These are phyloP conservation scores for Aethes cnicana DNA, from an alignment of 2,888 invertebrate species.

Conservation along the genomic window DNA sequence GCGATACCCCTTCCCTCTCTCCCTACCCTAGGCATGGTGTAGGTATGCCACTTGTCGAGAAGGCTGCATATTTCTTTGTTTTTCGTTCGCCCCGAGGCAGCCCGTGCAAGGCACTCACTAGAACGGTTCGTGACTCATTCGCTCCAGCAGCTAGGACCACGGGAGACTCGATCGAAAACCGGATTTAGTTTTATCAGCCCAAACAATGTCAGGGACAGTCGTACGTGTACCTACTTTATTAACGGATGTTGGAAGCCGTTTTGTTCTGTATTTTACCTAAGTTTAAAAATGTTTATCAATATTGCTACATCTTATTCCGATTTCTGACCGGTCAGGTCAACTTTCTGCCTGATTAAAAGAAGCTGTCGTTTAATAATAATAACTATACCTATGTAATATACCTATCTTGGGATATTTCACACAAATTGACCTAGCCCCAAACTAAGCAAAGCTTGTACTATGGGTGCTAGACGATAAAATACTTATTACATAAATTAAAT, in stretches of 20 bases:
- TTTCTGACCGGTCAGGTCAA: too few relatives aligned
- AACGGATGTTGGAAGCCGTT: not conserved
- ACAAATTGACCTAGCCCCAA: too few relatives aligned
- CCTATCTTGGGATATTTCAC: too few relatives aligned
- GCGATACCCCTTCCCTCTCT: not conserved
- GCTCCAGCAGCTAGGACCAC: slow-evolving; percentile 1
- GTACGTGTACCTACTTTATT: slow-evolving; percentile 5
- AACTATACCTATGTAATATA: too few relatives aligned
- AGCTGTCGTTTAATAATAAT: too few relatives aligned
- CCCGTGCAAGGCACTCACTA: slow-evolving; percentile 24
- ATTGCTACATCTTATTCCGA: too few relatives aligned
- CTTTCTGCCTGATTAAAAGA: too few relatives aligned
- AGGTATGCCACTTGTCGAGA: not conserved
- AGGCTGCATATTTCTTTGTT: slow-evolving; percentile 12
- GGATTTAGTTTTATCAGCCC: slow-evolving; percentile 12
- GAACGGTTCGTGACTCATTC: slow-evolving; percentile 22
- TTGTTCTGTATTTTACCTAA: not conserved
- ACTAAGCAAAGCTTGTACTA: too few relatives aligned
- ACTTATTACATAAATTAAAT: too few relatives aligned
- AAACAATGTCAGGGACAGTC: slow-evolving; percentile 25
- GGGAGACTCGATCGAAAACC: slow-evolving; percentile 22
- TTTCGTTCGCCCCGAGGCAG: slow-evolving; percentile 20
- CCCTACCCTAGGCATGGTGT: not conserved
- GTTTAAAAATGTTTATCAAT: not conserved
- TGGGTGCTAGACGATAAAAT: too few relatives aligned